These are phyloP conservation scores for Leucophora obtusa DNA, from an alignment of 2,888 invertebrate species.

Conservation along the genomic window DNA sequence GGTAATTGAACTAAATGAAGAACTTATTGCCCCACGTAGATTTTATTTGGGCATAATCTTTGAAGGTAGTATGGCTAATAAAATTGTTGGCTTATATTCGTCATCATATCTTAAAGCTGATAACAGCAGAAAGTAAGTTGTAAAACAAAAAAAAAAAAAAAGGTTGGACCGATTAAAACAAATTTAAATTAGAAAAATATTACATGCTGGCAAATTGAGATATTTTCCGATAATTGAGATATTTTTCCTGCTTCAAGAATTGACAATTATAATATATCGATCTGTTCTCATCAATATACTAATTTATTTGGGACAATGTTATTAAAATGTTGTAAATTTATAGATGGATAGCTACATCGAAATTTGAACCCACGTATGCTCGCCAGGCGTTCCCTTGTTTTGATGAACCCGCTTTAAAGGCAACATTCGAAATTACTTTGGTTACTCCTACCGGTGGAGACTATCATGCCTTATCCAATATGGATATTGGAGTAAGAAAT, in stretches of 20 bases:
- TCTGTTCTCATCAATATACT: no score
- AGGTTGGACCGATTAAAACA: no score
- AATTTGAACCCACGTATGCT: conserved; percentile 97
- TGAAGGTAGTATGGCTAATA: conserved; percentile 83
- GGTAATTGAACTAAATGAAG: conserved; percentile 70
- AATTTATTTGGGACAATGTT: neutral
- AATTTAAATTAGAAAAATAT: no score
- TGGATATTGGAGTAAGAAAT: conserved; percentile 83
- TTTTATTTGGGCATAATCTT: conserved; percentile 78
- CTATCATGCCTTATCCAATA: conserved; percentile 91
- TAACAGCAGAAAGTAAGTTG: conserved; percentile 68
- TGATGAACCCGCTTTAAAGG: conserved; percentile 95
- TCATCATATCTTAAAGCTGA: conserved; percentile 81
- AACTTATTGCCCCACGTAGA: conserved; percentile 56
- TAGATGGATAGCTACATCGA: conserved; percentile 91
- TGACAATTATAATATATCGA: no score
- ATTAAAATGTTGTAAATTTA: conserved; percentile 69
- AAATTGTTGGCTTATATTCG: conserved; percentile 87
- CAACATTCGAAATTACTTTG: conserved; percentile 88
- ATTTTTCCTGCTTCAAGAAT: no score
- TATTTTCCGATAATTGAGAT: no score
- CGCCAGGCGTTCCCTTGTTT: conserved; percentile 96
- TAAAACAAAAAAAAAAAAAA: no score
- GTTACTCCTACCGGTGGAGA: conserved; percentile 83
- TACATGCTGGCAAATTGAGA: no score